Conservation (phyloP, 2,888 invertebrate genomes). For the Strigamia crassipes region DNA sequence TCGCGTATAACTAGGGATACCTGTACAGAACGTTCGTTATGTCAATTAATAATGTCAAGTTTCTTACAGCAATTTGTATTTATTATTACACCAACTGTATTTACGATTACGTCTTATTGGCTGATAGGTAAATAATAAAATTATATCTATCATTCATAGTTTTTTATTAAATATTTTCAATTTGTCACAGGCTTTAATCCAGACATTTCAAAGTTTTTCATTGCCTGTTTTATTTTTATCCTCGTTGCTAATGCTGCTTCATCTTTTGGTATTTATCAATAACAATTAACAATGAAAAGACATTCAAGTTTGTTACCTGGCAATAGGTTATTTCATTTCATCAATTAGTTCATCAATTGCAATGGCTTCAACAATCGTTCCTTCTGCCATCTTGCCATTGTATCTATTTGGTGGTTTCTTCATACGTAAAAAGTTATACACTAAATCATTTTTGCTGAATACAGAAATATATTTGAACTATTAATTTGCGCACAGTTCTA, state of each 20-base stretch:
- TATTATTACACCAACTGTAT: neutral
- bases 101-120: neutral
- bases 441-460: neutral
- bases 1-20: neutral
- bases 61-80: neutral
- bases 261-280: neutral
- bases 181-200: neutral
- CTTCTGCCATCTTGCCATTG: neutral
- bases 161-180: neutral
- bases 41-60: neutral
- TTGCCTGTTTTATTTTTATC: neutral
- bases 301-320: neutral
- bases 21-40: neutral
- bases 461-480: neutral
- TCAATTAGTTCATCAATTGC: neutral
- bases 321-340: neutral
- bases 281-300: neutral
- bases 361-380: neutral
- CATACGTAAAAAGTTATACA: neutral
- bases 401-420: slow-evolving; percentile 3
- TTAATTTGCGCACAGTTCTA: slow-evolving; percentile 52
- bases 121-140: neutral
- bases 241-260: neutral
- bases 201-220: neutral
- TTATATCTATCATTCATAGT: neutral